Base-by-base conservation (phyloP, 2,888 invertebrate genomes). In the Hypena proboscidalis region DNA sequence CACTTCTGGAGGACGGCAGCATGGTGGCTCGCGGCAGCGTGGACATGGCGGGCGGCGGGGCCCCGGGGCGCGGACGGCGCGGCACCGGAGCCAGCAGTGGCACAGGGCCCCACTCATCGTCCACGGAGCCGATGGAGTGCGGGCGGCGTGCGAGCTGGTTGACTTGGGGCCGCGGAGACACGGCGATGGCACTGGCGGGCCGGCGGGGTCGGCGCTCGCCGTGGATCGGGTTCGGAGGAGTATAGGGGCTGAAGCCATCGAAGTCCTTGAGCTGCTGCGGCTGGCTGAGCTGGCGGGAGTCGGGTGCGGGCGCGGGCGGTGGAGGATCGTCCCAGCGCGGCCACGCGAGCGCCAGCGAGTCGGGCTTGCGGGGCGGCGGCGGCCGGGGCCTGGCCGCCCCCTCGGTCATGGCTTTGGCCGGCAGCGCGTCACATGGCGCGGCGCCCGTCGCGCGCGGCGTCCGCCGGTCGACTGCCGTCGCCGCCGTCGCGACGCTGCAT, bases 1-100 rank as follows among this genome's bases (percentile, higher is more conserved):
- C 93, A 75, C 93, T 93, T 27, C 93, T 83, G 32, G 93, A 92
- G 58, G 93, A 92, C 52, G 93, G 93, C 50, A 94, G 65, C 33
- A 92, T 92, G 11, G 90, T 90, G 3, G 91, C 84, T 62, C 85
- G 74, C 71, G 90, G 84, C 49, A 90, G 71, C 55, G 90, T 86
- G 51, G 86, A 81, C 61, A 90, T 58, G 31, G 81, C 47, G 20
- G 91, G 82, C 86, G 87, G 43, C 92, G 85, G 36, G 91, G 88
- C 70, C 92, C 14, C 67, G 84, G 53, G 91, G 80, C 89, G 80
- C 56, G 90, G 87, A 36, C 92, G 85, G 30, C 92, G 90, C 67
- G 92, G 89, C 58, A 92, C 91, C 66, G 92, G 92, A 77, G 85
- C 88, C 72, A 92, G 84, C 70, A 92, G 68, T 58, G 92, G 92